Conservation (phyloP, 2,113 vertebrate genomes). For the Nothocercus julius region DNA sequence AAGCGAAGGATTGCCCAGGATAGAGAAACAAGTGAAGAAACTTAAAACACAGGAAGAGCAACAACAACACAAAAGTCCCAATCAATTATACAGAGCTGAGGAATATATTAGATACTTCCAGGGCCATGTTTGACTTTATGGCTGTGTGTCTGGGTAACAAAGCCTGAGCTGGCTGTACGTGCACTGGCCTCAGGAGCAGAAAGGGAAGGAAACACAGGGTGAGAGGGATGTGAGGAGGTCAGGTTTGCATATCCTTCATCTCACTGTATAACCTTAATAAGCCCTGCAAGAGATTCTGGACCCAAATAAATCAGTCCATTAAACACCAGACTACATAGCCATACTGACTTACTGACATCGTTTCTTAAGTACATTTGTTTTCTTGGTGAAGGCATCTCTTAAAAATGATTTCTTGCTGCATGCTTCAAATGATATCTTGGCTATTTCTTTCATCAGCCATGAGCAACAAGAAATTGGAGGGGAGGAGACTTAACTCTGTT, state of each 20-base stretch:
- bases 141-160: not conserved
- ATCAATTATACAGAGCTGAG: not conserved
- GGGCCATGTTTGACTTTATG: not conserved
- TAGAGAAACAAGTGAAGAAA: not conserved
- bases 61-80: not conserved
- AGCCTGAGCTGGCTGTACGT: fast-evolving
- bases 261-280: not conserved
- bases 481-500: not conserved
- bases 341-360: not conserved
- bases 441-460: not conserved
- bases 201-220: not conserved
- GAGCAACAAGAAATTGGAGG: not conserved
- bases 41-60: not conserved
- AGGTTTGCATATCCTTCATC: not conserved
- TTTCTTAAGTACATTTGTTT: not conserved
- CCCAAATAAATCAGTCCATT: not conserved
- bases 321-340: not conserved
- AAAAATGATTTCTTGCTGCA: no score
- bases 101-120: not conserved
- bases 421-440: not conserved
- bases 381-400: not conserved
- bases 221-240: not conserved
- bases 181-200: not conserved
- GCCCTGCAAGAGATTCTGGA: not conserved
- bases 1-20: not conserved